Percentiles rank a stretch among this genome's conserved stretches.
Conservation (phyloP, 30 jellyfish, hydroid and myxozoan species). For the Chrysaora quinquecirrha region DNA sequence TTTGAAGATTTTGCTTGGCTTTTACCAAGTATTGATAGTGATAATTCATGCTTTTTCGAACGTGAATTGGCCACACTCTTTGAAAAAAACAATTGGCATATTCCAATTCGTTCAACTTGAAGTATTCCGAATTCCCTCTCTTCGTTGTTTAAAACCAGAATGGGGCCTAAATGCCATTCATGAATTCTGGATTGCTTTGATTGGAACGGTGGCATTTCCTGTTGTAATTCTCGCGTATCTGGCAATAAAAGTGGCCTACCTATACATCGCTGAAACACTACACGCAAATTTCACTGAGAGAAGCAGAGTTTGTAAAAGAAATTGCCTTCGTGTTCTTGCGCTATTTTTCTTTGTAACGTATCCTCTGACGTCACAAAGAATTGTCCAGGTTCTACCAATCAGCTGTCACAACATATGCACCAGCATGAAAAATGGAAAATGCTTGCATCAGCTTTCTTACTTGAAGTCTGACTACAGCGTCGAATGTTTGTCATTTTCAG, state of each 20-base stretch:
- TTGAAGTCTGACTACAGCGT: constrained; percentile 68
- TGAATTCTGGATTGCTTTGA: constrained; percentile 36
- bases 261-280: neutral
- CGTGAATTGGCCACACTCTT: constrained; percentile 42
- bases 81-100: neutral
- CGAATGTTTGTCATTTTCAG: constrained; percentile 14
- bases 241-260: neutral
- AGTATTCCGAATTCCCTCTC: constrained; percentile 31
- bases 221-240: neutral
- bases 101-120: constrained; percentile 27
- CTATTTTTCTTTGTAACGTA: constrained; percentile 51
- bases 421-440: neutral
- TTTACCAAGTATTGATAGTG: constrained; percentile 39
- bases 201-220: constrained; percentile 18
- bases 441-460: constrained; percentile 41
- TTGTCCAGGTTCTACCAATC: constrained; percentile 26
- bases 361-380: constrained; percentile 22
- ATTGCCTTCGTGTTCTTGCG: constrained; percentile 2
- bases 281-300: neutral
- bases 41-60: neutral
- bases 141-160: constrained; percentile 48
- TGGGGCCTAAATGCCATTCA: constrained; percentile 28
- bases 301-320: neutral
- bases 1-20: constrained; percentile 50
- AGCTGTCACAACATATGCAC: constrained; percentile 44